phyloP scores from a whole-genome alignment of 1,140 invertebrate genomes.

The Sinonovacula constricta region DNA sequence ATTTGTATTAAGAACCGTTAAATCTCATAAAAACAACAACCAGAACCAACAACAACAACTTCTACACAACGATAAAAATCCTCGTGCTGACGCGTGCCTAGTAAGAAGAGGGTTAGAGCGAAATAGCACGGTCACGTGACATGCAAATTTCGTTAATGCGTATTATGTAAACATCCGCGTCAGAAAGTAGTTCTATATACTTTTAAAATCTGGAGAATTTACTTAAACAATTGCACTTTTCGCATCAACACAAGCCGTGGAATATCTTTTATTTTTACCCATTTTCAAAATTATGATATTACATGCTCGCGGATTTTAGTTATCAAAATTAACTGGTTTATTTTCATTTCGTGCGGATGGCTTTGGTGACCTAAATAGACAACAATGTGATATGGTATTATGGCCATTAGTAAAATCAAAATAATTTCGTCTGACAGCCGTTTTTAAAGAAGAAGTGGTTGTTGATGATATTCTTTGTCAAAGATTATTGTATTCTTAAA shows the following conservation, averaged over 20 bases:
- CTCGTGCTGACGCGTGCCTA: too few species aligned
- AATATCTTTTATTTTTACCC: not conserved
- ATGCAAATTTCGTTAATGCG: too few species aligned
- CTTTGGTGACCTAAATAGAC: not conserved
- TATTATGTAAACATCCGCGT: not conserved
- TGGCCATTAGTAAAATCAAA: not conserved
- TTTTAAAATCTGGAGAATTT: not conserved
- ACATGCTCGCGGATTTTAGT: not conserved
- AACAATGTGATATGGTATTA: not conserved
- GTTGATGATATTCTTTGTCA: not conserved
- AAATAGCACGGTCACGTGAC: too few species aligned
- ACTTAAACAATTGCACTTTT: not conserved
- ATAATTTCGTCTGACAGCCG: not conserved
- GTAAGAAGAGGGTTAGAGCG: too few species aligned
- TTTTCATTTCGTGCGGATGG: not conserved
- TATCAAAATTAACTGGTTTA: not conserved
- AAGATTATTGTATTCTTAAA: not conserved
- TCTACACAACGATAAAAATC: too few species aligned
- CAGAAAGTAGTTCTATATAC: not conserved
- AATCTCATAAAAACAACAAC: too few species aligned
- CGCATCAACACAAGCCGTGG: not conserved
- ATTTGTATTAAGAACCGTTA: too few species aligned
- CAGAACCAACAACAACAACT: too few species aligned
- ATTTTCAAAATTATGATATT: not conserved
- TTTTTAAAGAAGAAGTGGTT: not conserved